Evolutionary conservation across 23 tunicate species (phyloP).

Genomic region (Halocynthia roretzi): DNA sequence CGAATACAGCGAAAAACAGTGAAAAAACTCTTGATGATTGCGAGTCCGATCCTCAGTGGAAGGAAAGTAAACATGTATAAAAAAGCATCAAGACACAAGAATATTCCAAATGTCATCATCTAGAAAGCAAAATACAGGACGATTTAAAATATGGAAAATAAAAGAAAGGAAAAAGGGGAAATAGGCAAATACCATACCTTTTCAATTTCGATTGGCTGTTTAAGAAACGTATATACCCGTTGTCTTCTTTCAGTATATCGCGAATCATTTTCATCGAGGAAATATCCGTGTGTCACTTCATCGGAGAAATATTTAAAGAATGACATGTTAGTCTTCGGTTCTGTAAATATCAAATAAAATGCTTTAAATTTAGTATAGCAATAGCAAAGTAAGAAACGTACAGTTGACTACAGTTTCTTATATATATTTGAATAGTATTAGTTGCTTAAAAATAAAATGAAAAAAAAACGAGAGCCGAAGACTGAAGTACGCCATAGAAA

Average conservation of each 20-base stretch:
- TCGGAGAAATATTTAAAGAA: constrained; percentile 49
- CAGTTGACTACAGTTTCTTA: no score
- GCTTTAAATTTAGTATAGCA: no score
- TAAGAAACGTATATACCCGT: constrained; percentile 91
- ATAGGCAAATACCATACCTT: constrained; percentile 42
- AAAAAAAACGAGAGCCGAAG: no score
- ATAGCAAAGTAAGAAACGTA: no score
- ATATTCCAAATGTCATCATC: constrained; percentile 94
- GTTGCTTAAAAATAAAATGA: no score
- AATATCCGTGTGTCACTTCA: constrained; percentile 86
- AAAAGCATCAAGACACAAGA: constrained; percentile 88
- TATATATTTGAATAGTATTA: no score
- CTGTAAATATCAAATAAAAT: no score
- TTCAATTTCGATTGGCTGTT: constrained; percentile 94
- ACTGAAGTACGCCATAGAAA: no score
- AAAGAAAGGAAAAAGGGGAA: neutral
- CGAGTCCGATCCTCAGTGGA: constrained; percentile 64
- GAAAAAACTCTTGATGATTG: constrained; percentile 28
- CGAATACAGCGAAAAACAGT: constrained; percentile 49
- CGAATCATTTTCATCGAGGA: constrained; percentile 78
- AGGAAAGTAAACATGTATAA: constrained; percentile 83
- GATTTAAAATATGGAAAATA: neutral
- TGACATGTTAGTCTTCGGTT: neutral
- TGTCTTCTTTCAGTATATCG: constrained; percentile 83
- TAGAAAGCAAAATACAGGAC: constrained; percentile 3